A percentile compares a stretch with the other conserved stretches of the same genome.
These are phyloP conservation scores for Paralinhomoeus sp. DNA, from an alignment of 2,888 invertebrate genomes.

Conservation along the genomic window DNA sequence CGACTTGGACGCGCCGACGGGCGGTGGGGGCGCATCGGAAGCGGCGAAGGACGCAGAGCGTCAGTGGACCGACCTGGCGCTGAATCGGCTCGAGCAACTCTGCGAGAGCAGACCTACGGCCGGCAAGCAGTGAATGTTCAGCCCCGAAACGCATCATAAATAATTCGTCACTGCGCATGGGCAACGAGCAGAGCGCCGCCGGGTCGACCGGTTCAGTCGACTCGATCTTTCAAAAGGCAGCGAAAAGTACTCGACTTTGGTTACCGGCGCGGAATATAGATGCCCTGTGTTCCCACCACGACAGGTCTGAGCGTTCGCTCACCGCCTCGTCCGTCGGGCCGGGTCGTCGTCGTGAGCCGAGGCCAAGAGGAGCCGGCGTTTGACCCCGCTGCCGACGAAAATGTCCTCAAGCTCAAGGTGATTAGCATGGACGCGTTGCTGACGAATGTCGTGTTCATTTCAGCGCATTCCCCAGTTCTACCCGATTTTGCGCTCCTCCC, in stretches of 20 bases:
- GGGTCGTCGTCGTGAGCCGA: not conserved
- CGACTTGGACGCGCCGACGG: not conserved
- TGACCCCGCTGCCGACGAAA: not conserved
- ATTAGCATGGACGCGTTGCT: not conserved
- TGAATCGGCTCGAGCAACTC: not conserved
- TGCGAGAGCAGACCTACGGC: too few species aligned
- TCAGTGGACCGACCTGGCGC: constrained; percentile 3
- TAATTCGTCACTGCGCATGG: not conserved
- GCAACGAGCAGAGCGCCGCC: not conserved
- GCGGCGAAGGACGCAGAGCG: constrained; percentile 3
- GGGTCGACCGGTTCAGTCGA: not conserved
- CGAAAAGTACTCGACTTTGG: not conserved
- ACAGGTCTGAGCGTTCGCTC: too few species aligned
- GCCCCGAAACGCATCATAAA: not conserved
- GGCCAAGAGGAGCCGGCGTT: not conserved
- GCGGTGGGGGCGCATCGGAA: not conserved
- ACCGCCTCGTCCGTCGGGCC: not conserved
- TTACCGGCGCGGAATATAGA: too few species aligned
- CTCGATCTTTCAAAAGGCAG: not conserved
- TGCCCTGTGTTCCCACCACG: too few species aligned
- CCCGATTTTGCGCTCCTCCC: constrained; percentile 1
- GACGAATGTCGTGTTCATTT: not conserved
- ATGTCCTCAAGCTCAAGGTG: not conserved
- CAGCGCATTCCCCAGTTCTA: constrained; percentile 5
- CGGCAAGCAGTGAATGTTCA: too few species aligned